phyloP scores from a whole-genome alignment of 2,113 vertebrate genomes.

The Eulemur macaco region DNA sequence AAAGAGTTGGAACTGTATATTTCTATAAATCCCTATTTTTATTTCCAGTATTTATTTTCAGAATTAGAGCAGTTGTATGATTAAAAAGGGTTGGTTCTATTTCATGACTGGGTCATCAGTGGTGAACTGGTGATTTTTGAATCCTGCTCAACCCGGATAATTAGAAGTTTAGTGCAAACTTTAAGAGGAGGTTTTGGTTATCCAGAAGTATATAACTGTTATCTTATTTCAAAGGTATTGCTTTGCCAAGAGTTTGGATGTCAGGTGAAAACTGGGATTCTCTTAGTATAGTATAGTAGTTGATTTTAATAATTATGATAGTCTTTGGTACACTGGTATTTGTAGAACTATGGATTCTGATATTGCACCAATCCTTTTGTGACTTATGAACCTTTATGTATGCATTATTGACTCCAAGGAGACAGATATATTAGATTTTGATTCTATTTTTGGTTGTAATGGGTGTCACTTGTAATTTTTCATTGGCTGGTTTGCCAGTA shows the following conservation, averaged over 20 bases:
- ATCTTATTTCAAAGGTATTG: neutral
- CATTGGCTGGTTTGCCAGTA: neutral
- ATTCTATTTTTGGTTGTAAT: neutral
- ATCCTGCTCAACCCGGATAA: neutral
- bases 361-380: neutral
- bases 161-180: neutral
- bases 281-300: neutral
- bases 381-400: neutral
- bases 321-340: neutral
- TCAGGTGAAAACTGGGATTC: neutral
- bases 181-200: neutral
- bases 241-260: conserved; percentile 9
- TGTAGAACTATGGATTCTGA: neutral
- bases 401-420: neutral
- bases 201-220: neutral
- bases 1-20: neutral
- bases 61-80: neutral
- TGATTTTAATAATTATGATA: neutral
- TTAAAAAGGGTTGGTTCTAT: conserved; percentile 3
- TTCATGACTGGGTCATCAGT: neutral
- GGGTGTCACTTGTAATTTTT: neutral
- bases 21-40: neutral
- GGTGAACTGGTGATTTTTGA: conserved; percentile 25
- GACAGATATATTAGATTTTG: neutral
- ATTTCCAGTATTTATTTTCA: conserved; percentile 14